Evolutionary conservation across 1,140 invertebrate genomes (phyloP), one percentile per base, ranked within the genome.

Genomic region (Drosophila nigromelanica): DNA sequence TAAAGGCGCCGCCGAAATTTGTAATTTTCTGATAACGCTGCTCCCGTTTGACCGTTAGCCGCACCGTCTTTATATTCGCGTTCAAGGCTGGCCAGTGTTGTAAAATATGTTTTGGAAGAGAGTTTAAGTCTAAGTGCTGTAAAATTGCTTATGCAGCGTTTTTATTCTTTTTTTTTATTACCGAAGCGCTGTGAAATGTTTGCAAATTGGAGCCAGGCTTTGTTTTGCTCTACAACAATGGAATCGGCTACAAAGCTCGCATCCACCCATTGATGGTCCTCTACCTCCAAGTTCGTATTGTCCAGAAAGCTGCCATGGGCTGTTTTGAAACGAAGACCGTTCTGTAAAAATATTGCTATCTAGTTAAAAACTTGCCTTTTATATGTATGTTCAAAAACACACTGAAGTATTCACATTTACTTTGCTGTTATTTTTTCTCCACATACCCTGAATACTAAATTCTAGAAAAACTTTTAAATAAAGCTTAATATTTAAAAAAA

Each of bases 1-100:
- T 98, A 59, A 98, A 96, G 0, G 97, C 96, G 5, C 96, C 97
- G 1, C 97, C 97, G 91, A 97, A 98, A 0, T 97, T 97, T 50
- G 94, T 61, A 1, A 96, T 94, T 21, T 69, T 93, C 87, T 97
- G 96, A 79, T 93, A 95, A 4, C 55, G 91, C 21, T 71, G 74
- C 4, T 73, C 86, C 14, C 73, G 83, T 14, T 92, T 76, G 3
- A 93, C 75, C 1, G 56, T 66, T 6, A 92, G 15, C 10, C 62
- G 33, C 0, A 77, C 48, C 0, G 64, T 81, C 14, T 55, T 73
- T 8, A 71, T 67, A 24, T 40, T 70, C 10, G 45, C 67, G 33
- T 76, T 87, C 7, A 85, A 63, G 35, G 73, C 82, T 86, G 62
- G 5, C 8, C 4, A 47, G 12, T 48, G 15, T 50, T 40, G 30